Evolutionary conservation across 2,113 vertebrate species (phyloP).

Genomic region (Cynopterus brachyotis): DNA sequence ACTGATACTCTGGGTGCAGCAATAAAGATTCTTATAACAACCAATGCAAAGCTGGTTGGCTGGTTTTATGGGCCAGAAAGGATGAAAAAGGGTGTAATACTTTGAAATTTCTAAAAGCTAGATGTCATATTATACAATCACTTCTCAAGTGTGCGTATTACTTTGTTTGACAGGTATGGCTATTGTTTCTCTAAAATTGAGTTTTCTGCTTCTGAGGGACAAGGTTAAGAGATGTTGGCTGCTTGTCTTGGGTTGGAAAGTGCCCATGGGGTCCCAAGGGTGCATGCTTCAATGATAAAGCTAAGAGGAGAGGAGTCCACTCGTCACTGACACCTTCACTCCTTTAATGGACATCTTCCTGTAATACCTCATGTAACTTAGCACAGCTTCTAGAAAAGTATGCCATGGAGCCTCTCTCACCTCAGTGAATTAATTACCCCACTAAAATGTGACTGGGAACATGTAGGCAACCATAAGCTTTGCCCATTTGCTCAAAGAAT

Average conservation of each 20-base stretch:
- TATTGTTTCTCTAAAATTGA: slow-evolving; percentile 49
- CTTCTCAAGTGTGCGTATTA: slow-evolving; percentile 40
- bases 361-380: slow-evolving; percentile 36
- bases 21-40: slow-evolving; percentile 26
- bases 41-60: background rate
- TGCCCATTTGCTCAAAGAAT: background rate
- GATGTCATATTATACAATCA: slow-evolving; percentile 54
- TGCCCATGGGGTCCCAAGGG: background rate
- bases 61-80: slow-evolving; percentile 26
- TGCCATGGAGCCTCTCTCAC: background rate
- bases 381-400: slow-evolving; percentile 20
- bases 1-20: background rate
- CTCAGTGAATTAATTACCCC: background rate
- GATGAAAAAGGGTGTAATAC: slow-evolving; percentile 16
- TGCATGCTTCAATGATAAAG: background rate
- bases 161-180: slow-evolving; percentile 59
- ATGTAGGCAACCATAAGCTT: background rate
- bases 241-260: background rate
- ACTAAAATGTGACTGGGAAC: background rate
- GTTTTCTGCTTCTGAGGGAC: slow-evolving; percentile 52
- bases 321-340: slow-evolving; percentile 39
- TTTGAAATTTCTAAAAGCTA: slow-evolving; percentile 47
- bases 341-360: background rate
- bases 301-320: background rate
- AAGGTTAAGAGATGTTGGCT: background rate